Evolutionary conservation across 2,888 invertebrate genomes (phyloP), one percentile per base, ranked within the genome.

Genomic region (Colletes collaris): DNA sequence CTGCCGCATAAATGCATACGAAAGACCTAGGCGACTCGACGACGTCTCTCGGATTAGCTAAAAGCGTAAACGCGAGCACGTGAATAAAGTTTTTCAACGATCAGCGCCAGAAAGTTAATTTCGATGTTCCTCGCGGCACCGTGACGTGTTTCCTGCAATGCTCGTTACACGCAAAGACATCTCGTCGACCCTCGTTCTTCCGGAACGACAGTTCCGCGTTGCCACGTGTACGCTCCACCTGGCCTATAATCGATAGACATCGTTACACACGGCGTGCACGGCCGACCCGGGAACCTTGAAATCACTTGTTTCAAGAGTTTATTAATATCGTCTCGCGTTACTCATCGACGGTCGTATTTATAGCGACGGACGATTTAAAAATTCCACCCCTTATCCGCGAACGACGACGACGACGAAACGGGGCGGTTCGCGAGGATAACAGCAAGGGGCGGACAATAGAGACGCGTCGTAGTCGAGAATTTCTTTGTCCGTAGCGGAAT

Each of bases 221-320:
- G 44, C 66, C 82, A 82, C 81, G 81, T 81, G 81, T 77, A 63
- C 70, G n/a, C 59, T 76, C 58, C 81, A 82, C 82, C 76, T 81
- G 70, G 75, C 10, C 69, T 49, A 44, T 50, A 66, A 79, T 79
- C 79, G 80, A 79, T 79, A 59, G 65, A 37, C 74, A 6, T 46
- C 66, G 75, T 80, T 63, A 65, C 56, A 60, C 46, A 50, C 67
- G 8, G 44, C 65, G 13, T 37, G 37, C 67, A 68, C 74, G 16
- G 7, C 19, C 52, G 40, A 52, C 65, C 49, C 27, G 37, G 13
- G 49, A 79, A 69, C 80, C 72, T 79, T 79, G 79, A 79, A 66
- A 67, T 67, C 53, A n/a, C 62, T 68, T 52, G 58, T 77, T 62
- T 50, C 50, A 37, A 65, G 16, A 16, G 56, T 46, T 50, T 78